Percentiles rank a stretch among this genome's conserved stretches.
Conservation (phyloP, 2,113 vertebrate species). For the Catharus minimus region DNA sequence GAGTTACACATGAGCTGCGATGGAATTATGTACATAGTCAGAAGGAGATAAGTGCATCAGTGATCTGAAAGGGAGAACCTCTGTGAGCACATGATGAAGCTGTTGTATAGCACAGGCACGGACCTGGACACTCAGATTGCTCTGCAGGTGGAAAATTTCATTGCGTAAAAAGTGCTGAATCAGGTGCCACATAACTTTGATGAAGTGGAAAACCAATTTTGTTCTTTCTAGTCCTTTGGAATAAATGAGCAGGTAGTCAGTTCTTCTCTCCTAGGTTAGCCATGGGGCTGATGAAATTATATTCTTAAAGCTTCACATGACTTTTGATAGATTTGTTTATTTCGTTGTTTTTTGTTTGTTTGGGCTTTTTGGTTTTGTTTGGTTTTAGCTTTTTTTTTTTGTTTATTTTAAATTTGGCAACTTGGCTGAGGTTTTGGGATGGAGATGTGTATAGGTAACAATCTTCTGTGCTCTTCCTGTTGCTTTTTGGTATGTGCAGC, state of each 20-base stretch:
- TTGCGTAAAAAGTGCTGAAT: conserved; percentile 17
- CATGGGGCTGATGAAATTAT: neutral
- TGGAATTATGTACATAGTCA: neutral
- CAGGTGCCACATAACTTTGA: neutral
- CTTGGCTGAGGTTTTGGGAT: neutral
- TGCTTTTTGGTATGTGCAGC: neutral
- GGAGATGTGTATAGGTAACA: neutral
- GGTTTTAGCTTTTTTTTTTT: no score
- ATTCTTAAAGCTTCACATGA: neutral
- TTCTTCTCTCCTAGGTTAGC: neutral
- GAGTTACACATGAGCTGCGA: neutral
- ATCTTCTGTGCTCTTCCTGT: neutral
- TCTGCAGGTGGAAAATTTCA: conserved; percentile 14
- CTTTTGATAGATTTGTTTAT: neutral
- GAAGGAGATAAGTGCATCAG: neutral
- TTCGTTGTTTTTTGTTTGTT: neutral
- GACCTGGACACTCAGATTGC: neutral
- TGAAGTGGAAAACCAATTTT: neutral
- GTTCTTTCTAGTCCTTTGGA: neutral
- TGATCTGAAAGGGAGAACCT: neutral
- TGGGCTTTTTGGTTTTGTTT: no score
- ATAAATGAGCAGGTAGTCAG: neutral
- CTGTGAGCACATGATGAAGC: neutral
- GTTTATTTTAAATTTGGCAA: neutral
- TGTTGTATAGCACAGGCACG: neutral